Percentiles rank a stretch among this genome's conserved stretches.
These are phyloP conservation scores for Oreonectes daqikongensis DNA, from an alignment of 2,797 vertebrate species.

Conservation along the genomic window DNA sequence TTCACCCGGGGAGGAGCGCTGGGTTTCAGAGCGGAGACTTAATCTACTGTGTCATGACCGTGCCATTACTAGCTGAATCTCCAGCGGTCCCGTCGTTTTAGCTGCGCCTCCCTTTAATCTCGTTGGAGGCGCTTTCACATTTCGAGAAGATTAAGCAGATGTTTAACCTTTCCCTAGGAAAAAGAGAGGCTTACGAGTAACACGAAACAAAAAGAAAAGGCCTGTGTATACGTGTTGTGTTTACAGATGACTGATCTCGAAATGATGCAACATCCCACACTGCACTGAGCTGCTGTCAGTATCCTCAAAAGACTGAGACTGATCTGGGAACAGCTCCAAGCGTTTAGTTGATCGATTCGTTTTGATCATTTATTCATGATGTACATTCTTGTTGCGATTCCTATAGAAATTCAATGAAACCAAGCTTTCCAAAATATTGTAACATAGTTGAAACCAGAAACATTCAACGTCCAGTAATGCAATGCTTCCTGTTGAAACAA, in stretches of 20 bases:
- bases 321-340: conserved; percentile 4
- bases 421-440: not conserved
- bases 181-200: conserved; percentile 39
- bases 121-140: conserved; percentile 63
- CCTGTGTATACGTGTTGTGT: conserved; percentile 13
- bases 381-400: conserved; percentile 5
- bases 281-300: not conserved
- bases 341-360: not conserved
- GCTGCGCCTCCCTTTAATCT: conserved; percentile 63
- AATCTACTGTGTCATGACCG: conserved; percentile 57
- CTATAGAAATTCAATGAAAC: not conserved
- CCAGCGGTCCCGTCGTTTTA: conserved; percentile 45
- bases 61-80: conserved; percentile 67
- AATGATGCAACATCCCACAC: conserved; percentile 2
- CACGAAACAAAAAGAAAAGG: conserved; percentile 42
- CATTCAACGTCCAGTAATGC: not conserved
- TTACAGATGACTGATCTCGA: conserved; percentile 17
- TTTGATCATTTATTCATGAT: conserved; percentile 8
- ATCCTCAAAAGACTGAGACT: conserved; percentile 4
- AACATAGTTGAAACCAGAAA: not conserved
- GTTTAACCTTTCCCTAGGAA: conserved; percentile 56
- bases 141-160: conserved; percentile 54
- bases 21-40: conserved; percentile 51
- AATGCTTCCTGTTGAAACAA: conserved; percentile 7
- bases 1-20: conserved; percentile 42